Conservation (phyloP, 2,797 vertebrate species). For the Gymnopithys bicolor region DNA sequence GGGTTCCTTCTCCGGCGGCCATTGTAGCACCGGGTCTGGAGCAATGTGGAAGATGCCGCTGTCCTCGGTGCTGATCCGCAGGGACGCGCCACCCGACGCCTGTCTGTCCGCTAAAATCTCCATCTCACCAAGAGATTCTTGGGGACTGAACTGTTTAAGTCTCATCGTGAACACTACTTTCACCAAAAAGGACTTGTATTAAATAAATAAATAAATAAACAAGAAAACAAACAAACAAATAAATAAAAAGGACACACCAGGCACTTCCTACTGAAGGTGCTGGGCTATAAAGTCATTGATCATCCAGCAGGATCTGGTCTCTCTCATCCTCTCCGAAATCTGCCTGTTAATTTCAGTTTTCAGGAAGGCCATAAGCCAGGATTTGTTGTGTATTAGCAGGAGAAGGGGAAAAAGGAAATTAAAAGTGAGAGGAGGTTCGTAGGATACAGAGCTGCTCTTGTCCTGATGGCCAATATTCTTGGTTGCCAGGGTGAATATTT, state of each 20-base stretch:
- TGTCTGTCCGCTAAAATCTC: fast-evolving
- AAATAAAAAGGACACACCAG: too few species aligned
- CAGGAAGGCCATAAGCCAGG: not conserved
- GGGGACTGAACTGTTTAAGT: fast-evolving
- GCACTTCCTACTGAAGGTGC: not conserved
- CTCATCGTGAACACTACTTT: not conserved
- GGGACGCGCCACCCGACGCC: not conserved
- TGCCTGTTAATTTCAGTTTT: not conserved
- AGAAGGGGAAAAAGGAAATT: not conserved
- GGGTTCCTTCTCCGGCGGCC: fast-evolving
- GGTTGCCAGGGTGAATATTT: not conserved
- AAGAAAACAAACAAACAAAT: not conserved
- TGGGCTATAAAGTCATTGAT: not conserved
- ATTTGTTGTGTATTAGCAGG: not conserved
- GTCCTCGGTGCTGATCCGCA: constrained; percentile 75
- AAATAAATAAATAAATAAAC: not conserved
- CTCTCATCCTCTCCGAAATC: not conserved
- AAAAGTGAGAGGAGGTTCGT: not conserved
- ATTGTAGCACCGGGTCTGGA: not conserved
- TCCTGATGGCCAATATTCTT: not conserved
- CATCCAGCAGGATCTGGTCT: not conserved
- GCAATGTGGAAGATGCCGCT: not conserved
- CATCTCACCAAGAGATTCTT: fast-evolving
- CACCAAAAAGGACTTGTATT: fast-evolving
- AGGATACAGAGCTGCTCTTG: not conserved